phyloP scores from a whole-genome alignment of 2,888 invertebrate species.

The Rhagium mordax region DNA sequence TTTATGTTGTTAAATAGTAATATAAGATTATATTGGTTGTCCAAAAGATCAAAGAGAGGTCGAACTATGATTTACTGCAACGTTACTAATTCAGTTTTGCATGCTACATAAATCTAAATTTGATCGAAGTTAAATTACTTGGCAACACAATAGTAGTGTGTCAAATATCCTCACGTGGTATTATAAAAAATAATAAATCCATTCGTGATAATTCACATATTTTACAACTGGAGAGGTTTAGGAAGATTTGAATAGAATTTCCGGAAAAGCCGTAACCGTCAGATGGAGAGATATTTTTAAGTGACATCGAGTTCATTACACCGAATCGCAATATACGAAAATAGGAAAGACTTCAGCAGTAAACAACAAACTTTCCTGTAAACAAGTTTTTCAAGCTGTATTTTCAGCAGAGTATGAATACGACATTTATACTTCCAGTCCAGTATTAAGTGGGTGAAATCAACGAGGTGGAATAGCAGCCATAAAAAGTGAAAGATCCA shows the following conservation, averaged over 20 bases:
- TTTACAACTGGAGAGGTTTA: conserved; percentile 26
- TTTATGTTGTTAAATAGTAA: too few species aligned
- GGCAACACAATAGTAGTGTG: background rate
- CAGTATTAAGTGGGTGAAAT: background rate
- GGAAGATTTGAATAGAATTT: background rate
- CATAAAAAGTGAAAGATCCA: conserved; percentile 3
- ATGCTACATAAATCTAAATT: background rate
- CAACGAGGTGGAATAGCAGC: background rate
- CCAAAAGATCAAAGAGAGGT: background rate
- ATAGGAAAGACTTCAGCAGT: background rate
- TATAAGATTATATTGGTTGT: background rate
- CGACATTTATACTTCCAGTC: background rate
- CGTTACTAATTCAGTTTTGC: background rate
- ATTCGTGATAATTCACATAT: conserved; percentile 26
- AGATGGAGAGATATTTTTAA: background rate
- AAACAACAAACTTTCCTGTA: conserved; percentile 19
- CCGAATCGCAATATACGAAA: conserved; percentile 8
- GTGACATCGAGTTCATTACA: conserved; percentile 6
- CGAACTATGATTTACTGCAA: background rate
- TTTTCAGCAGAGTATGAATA: background rate
- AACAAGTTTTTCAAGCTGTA: conserved; percentile 13
- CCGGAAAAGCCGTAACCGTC: conserved; percentile 17
- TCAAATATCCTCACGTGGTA: background rate
- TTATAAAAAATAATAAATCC: background rate
- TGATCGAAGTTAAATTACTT: background rate